Evolutionary conservation across 2,113 vertebrate species (phyloP).

Genomic region (Puffinus mauretanicus): DNA sequence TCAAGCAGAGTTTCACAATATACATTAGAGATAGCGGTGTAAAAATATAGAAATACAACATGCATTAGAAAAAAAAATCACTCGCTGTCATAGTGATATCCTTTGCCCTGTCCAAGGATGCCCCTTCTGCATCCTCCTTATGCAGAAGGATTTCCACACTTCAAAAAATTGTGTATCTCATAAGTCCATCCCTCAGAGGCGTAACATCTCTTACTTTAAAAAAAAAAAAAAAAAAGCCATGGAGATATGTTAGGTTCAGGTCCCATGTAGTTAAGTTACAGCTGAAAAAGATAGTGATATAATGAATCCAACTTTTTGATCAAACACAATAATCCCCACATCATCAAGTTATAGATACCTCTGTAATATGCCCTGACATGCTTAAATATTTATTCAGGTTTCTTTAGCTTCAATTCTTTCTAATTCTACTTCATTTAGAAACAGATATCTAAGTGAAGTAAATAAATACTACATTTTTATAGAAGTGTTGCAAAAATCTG

Average conservation of each 20-base stretch:
- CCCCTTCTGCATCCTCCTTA: background rate
- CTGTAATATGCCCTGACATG: background rate
- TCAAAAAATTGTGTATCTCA: background rate
- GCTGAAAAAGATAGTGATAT: background rate
- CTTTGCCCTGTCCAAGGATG: background rate
- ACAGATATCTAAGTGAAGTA: background rate
- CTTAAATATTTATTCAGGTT: background rate
- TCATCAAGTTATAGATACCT: background rate
- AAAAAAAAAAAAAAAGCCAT: background rate
- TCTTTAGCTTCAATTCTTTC: background rate
- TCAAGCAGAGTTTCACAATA: slow-evolving; percentile 25
- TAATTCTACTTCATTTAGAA: background rate
- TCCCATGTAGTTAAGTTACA: background rate
- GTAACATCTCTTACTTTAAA: background rate
- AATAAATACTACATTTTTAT: background rate
- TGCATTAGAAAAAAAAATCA: background rate
- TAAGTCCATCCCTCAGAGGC: background rate
- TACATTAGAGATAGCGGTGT: background rate
- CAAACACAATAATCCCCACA: background rate
- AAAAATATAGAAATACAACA: slow-evolving; percentile 19
- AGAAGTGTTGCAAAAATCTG: background rate
- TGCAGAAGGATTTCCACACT: background rate
- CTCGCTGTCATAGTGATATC: background rate
- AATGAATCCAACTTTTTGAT: background rate
- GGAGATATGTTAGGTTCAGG: background rate